Conservation (phyloP, 1,140 invertebrate species). For the Philopotamus ludificatus region DNA sequence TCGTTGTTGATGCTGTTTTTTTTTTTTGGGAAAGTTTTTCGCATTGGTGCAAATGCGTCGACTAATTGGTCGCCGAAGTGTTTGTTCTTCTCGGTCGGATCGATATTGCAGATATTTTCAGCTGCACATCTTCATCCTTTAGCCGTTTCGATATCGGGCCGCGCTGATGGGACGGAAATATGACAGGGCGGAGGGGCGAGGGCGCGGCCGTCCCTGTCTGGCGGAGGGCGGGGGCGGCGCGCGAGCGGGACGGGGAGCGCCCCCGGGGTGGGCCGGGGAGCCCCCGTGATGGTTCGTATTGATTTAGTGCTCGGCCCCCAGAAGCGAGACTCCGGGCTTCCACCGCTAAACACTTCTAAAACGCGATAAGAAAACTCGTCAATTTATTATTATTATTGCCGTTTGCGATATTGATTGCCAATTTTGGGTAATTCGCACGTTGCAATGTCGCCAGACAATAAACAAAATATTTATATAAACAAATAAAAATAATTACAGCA, state of each 20-base stretch:
- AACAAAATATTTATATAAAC: no score
- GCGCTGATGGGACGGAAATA: constrained; percentile 48
- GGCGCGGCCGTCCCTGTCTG: constrained; percentile 14
- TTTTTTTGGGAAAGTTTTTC: background rate
- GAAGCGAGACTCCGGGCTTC: constrained; percentile 29
- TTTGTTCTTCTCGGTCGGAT: background rate
- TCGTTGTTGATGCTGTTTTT: background rate
- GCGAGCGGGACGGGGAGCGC: constrained; percentile 33
- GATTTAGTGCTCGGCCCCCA: constrained; percentile 52
- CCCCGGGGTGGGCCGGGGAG: constrained; percentile 5
- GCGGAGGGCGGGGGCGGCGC: background rate
- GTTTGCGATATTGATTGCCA: no score
- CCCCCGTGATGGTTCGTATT: constrained; percentile 56
- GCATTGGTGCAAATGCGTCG: background rate
- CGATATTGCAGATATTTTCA: constrained; percentile 40
- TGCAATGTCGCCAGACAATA: no score
- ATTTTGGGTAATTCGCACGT: no score
- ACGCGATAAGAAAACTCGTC: constrained; percentile 36
- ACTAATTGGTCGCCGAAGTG: background rate
- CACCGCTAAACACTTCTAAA: constrained; percentile 23
- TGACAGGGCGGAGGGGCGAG: constrained; percentile 43
- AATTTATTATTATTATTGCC: constrained; percentile 23
- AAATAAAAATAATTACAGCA: no score
- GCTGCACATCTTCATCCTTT: constrained; percentile 47
- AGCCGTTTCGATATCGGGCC: constrained; percentile 47